These are phyloP conservation scores for Apodemia mormo DNA, from an alignment of 2,888 invertebrate species.

Conservation along the genomic window DNA sequence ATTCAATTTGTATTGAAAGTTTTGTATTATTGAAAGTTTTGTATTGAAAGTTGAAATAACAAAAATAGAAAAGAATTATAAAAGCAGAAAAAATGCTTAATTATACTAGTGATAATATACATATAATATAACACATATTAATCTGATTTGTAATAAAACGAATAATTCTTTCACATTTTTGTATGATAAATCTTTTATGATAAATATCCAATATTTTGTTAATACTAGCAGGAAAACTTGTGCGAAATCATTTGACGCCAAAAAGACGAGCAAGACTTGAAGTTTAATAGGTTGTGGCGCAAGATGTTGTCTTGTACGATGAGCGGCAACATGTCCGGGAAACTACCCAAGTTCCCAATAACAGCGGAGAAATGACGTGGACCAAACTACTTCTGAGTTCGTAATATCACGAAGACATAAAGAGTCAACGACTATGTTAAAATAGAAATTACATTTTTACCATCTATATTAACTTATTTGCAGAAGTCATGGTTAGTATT, in stretches of 20 bases:
- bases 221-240: conserved; percentile 29
- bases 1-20: no score
- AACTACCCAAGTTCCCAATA: conserved; percentile 74
- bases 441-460: conserved; percentile 20
- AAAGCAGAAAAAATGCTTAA: no score
- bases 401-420: conserved; percentile 46
- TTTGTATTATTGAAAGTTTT: no score
- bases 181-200: no score
- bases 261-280: conserved; percentile 55
- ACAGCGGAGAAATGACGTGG: conserved; percentile 68
- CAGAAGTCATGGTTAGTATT: neutral
- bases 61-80: no score
- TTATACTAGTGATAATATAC: no score
- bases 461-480: conserved; percentile 16
- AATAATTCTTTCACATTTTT: no score
- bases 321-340: conserved; percentile 53
- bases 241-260: conserved; percentile 25
- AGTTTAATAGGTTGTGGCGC: conserved; percentile 72
- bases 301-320: conserved; percentile 68
- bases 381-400: conserved; percentile 58
- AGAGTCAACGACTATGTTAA: conserved; percentile 24
- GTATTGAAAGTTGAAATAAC: no score
- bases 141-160: no score
- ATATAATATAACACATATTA: no score
- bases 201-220: conserved; percentile 21